These are phyloP conservation scores for Cheirogaleus medius DNA, from an alignment of 2,113 vertebrate species.

Conservation along the genomic window DNA sequence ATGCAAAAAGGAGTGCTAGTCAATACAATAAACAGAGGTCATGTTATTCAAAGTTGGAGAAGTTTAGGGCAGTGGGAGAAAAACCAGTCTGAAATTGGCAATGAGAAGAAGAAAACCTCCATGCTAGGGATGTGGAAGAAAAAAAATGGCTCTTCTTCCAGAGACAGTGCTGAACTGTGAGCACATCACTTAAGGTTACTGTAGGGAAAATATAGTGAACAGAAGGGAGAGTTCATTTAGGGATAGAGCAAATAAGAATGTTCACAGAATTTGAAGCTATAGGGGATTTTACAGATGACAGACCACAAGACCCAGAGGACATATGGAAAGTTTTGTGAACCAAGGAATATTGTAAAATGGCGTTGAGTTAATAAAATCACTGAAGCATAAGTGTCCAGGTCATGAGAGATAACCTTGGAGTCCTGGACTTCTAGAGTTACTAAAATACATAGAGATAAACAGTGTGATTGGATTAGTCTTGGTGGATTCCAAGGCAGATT, in stretches of 20 bases:
- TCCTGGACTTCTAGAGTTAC: background rate
- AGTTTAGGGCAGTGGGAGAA: background rate
- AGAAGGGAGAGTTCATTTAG: background rate
- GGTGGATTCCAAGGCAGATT: background rate
- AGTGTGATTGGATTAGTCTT: background rate
- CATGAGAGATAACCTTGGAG: background rate
- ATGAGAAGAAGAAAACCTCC: background rate
- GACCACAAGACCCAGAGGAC: background rate
- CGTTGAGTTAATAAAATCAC: background rate
- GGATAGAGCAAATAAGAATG: background rate
- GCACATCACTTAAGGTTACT: background rate
- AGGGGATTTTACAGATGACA: background rate
- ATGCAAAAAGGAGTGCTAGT: background rate
- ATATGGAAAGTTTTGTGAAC: background rate
- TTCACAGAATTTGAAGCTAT: background rate
- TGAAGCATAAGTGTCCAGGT: background rate
- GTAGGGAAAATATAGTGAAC: background rate
- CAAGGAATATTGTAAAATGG: background rate
- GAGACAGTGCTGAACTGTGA: background rate
- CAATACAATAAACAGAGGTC: background rate
- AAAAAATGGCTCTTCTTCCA: background rate
- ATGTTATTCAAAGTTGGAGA: background rate
- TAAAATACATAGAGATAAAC: background rate
- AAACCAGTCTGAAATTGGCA: background rate
- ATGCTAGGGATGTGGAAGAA: too few species aligned